A percentile compares a stretch with the other conserved stretches of the same genome.
Evolutionary conservation across 2,888 invertebrate genomes (phyloP).

Genomic region (Trisateles emortualis): DNA sequence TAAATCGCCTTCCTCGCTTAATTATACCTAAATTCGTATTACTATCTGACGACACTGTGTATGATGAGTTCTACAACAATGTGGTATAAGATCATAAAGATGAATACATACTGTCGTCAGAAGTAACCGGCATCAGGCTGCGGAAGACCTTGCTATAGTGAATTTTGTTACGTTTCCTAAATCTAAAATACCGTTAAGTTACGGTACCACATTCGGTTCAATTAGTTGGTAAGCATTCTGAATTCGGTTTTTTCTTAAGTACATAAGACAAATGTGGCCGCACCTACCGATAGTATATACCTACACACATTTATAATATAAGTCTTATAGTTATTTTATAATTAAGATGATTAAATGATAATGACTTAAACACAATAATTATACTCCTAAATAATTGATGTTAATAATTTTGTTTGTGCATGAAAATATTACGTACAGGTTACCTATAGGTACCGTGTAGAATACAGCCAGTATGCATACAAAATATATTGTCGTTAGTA

Average conservation of each 20-base stretch:
- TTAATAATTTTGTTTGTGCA: too few relatives aligned
- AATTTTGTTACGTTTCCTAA: conserved; percentile 18
- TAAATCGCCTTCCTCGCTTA: too few relatives aligned
- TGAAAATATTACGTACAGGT: too few relatives aligned
- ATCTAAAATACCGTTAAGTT: not conserved
- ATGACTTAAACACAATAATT: too few relatives aligned
- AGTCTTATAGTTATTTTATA: not conserved
- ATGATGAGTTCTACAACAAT: not conserved
- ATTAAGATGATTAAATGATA: too few relatives aligned
- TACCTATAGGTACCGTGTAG: too few relatives aligned
- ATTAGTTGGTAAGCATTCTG: not conserved
- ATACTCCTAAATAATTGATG: too few relatives aligned
- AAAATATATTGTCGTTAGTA: too few relatives aligned
- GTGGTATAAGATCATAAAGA: too few relatives aligned
- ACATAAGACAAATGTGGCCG: conserved; percentile 6
- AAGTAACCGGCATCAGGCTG: conserved; percentile 8
- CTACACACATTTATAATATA: not conserved
- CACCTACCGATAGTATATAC: conserved; percentile 7
- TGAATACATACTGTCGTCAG: conserved; percentile 12
- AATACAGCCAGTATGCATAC: too few relatives aligned
- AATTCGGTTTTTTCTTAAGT: conserved; percentile 4
- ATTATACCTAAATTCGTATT: conserved; percentile 9
- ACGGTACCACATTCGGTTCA: not conserved
- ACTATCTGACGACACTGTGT: conserved; percentile 11
- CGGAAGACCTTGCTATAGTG: conserved; percentile 22